phyloP scores from a whole-genome alignment of 2,797 vertebrate species.

The Malurus splendens region DNA sequence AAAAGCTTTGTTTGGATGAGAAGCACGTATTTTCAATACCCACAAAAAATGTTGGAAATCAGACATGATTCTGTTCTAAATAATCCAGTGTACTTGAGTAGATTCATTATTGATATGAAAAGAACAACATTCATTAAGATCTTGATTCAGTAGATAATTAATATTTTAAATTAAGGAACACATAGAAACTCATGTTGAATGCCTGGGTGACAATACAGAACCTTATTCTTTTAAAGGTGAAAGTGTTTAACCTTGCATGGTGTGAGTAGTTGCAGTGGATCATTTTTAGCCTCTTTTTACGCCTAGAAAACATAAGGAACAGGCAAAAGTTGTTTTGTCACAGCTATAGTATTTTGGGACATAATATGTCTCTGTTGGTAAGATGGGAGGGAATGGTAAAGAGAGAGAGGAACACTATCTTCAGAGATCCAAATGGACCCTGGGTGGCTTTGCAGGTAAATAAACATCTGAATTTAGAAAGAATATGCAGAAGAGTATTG shows the following conservation, averaged over 20 bases:
- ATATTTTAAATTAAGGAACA: not conserved
- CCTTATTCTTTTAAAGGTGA: not conserved
- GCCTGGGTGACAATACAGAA: not conserved
- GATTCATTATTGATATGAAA: not conserved
- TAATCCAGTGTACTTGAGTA: not conserved
- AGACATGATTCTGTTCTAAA: not conserved
- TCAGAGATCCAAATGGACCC: not conserved
- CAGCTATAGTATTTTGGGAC: not conserved
- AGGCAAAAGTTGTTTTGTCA: not conserved
- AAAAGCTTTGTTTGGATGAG: not conserved
- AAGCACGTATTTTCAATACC: not conserved
- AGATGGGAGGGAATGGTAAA: not conserved
- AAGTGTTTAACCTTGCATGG: not conserved
- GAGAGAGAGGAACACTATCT: not conserved
- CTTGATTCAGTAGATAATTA: not conserved
- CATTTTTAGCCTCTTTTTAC: not conserved
- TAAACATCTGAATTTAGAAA: not conserved
- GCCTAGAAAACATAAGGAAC: not conserved
- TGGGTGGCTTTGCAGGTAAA: not conserved
- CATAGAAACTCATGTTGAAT: not conserved
- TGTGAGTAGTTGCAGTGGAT: not conserved
- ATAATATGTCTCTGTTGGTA: not conserved
- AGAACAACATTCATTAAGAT: not conserved
- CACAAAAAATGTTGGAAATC: not conserved
- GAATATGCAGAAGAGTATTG: not conserved